phyloP scores from a whole-genome alignment of 2,113 vertebrate species.

The Lathamus discolor region DNA sequence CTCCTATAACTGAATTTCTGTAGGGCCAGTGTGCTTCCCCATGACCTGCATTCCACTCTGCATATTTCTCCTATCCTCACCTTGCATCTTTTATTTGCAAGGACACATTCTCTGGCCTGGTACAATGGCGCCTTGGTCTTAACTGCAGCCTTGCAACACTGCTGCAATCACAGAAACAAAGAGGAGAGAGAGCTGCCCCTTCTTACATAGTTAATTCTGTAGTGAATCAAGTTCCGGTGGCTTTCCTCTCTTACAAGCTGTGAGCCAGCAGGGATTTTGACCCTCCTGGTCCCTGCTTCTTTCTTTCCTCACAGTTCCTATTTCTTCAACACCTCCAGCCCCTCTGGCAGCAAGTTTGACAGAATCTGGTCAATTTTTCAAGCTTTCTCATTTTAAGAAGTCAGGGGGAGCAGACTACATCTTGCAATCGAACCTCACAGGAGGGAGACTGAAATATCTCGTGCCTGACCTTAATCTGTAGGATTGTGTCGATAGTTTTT shows the following conservation, averaged over 20 bases:
- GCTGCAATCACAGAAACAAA: background rate
- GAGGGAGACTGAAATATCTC: slow-evolving; percentile 35
- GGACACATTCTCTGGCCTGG: background rate
- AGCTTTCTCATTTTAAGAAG: slow-evolving; percentile 30
- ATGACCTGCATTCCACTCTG: background rate
- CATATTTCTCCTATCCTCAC: background rate
- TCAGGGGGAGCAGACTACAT: background rate
- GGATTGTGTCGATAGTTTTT: slow-evolving; percentile 29
- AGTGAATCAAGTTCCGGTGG: background rate
- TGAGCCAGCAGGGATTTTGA: slow-evolving; percentile 40
- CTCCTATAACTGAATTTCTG: background rate
- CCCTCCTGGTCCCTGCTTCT: background rate
- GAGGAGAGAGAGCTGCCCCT: background rate
- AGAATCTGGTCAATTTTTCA: slow-evolving; percentile 46
- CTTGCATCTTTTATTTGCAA: background rate
- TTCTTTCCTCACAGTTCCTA: background rate
- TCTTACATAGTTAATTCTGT: background rate
- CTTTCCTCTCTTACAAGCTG: background rate
- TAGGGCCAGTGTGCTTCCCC: background rate
- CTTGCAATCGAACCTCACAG: slow-evolving; percentile 19
- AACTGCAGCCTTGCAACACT: background rate
- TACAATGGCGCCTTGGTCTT: background rate
- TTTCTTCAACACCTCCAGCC: slow-evolving; percentile 12
- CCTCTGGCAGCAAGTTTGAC: background rate
- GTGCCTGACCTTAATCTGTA: slow-evolving; percentile 34